These are phyloP conservation scores for Heptranchias perlo DNA, from an alignment of 2,113 vertebrate species.

Conservation along the genomic window DNA sequence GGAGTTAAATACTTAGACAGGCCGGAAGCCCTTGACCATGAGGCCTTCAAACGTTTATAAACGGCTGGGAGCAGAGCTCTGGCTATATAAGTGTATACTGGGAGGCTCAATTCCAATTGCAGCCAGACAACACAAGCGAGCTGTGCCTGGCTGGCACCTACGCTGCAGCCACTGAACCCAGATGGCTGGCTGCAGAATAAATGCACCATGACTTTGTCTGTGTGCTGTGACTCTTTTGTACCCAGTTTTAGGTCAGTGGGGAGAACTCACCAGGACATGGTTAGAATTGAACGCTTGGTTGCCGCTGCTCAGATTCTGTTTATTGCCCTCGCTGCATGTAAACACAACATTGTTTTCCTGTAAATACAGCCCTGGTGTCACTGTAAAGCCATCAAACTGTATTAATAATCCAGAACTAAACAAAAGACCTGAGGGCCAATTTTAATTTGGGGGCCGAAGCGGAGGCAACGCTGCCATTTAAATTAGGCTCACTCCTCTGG, in stretches of 20 bases:
- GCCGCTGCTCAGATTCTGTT: background rate
- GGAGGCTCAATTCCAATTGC: background rate
- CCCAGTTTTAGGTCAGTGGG: background rate
- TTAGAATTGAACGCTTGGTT: background rate
- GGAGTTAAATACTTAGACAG: background rate
- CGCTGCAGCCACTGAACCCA: background rate
- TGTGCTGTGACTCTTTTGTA: background rate
- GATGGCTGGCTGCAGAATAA: background rate
- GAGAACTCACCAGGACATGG: background rate
- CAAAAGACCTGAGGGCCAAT: background rate
- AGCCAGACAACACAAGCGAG: background rate
- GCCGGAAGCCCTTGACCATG: background rate
- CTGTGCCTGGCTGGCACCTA: background rate
- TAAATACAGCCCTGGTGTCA: background rate
- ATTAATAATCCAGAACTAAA: background rate
- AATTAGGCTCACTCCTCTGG: background rate
- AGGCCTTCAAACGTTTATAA: background rate
- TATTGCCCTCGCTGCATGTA: background rate
- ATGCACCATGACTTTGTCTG: background rate
- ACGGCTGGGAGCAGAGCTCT: background rate
- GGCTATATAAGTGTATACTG: background rate
- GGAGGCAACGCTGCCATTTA: background rate
- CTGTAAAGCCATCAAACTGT: background rate
- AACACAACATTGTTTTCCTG: constrained; percentile 1
- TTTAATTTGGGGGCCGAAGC: background rate